Evolutionary conservation across 2,797 vertebrate species (phyloP).

Genomic region (Pangasius krempfi): DNA sequence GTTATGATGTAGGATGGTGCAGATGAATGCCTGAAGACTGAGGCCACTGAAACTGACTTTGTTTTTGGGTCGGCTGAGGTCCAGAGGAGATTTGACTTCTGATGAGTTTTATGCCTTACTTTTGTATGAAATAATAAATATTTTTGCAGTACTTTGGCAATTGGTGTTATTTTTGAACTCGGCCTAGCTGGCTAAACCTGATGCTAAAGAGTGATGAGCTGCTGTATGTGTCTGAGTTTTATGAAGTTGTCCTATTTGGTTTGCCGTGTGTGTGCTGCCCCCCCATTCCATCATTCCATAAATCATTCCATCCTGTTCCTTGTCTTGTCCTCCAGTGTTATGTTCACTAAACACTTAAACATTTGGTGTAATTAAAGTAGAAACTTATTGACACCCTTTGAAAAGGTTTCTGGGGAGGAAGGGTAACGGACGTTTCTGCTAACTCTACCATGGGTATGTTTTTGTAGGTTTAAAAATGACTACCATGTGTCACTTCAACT

Average conservation of each 20-base stretch:
- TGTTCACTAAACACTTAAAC: too few species aligned
- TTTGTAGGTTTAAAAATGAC: background rate
- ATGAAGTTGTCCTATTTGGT: background rate
- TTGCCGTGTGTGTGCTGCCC: too few species aligned
- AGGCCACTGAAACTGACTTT: constrained; percentile 63
- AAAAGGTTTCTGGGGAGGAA: too few species aligned
- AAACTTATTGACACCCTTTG: too few species aligned
- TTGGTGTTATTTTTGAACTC: background rate
- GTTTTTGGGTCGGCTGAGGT: constrained; percentile 64
- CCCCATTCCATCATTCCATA: too few species aligned
- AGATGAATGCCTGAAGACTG: constrained; percentile 62
- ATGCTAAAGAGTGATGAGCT: background rate
- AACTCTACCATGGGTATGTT: background rate
- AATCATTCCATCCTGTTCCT: too few species aligned
- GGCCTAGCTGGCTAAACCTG: background rate
- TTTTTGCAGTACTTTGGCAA: constrained; percentile 44
- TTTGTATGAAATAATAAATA: constrained; percentile 46
- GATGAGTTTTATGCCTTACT: constrained; percentile 38
- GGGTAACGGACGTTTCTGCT: too few species aligned
- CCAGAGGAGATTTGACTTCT: constrained; percentile 75
- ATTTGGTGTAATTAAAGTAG: too few species aligned
- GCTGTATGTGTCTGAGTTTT: too few species aligned
- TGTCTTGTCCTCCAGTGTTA: too few species aligned
- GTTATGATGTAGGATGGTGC: constrained; percentile 60
- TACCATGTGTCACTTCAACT: background rate